Base-by-base conservation (phyloP, 2,888 invertebrate species). In the Leptopilina myrica region DNA sequence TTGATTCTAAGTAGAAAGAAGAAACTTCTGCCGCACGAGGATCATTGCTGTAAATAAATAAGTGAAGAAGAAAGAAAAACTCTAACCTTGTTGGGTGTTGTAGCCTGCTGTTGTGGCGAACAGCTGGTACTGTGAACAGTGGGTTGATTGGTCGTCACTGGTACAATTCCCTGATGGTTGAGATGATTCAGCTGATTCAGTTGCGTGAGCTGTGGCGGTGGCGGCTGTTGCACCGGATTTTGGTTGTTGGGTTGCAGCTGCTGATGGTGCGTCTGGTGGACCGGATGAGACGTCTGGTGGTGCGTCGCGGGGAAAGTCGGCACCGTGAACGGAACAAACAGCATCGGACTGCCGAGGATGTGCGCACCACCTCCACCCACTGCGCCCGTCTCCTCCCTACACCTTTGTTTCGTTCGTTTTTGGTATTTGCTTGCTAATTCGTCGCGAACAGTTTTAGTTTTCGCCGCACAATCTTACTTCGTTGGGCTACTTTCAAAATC, bases 301-400 rank as follows among this genome's bases (percentile, higher is more conserved):
- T 90, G 90, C 87, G 91, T 89, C 85, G 90, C 88, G 84, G 91
- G 90, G 87, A 90, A 91, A 87, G 91, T 91, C 86, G 91, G 91
- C 87, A 91, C 91, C 90, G 91, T 90, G 87, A 91, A 91, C 89
- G 91, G 91, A 87, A 91, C 91, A 91, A 91, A 91, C 90, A 91
- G 91, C 91, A 91, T 91, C 89, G 91, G 91, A 89, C 91, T 89
- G 91, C 91, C 91, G 90, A 92, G 91, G 90, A 91, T 91, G 89
- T 91, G 91, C 89, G 91, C 90, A 89, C 89, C 90, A 91, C 91
- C 91, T 91, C 91, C 91, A 91, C 91, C 91, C 91, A 91, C 90
- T 90, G 90, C 90, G 90, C 91, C 91, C 89, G 91, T 90, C 89
- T 91, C 91, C 91, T 91, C 91, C 91, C 91, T 91, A 91, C 91